Base-by-base conservation (phyloP, 2,888 invertebrate species). In the Drosophila nr. fundita region DNA sequence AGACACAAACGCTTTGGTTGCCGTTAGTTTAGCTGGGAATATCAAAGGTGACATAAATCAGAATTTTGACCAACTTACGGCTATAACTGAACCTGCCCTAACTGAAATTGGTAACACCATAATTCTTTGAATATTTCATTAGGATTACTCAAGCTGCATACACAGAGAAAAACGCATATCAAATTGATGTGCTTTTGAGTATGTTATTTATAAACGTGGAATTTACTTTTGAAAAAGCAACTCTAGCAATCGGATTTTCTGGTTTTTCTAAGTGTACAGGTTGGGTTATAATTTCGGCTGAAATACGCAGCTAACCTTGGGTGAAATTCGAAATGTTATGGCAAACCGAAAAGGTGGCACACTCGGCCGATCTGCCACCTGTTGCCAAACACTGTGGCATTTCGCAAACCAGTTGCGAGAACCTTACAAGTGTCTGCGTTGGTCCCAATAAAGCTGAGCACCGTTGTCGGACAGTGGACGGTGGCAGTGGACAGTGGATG, bases 371-470 rank as follows among this genome's bases (percentile, higher is more conserved):
- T 21, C 32, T 36, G n/a, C 53, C 77, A 78, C 80, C 76, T 78
- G 80, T 68, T 78, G 69, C 65, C 74, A 73, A 68, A 78, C 50
- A 62, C 50, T 65, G 69, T 69, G 49, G 63, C 70, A 53, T 55
- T 55, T 55, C 13, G 49, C 55, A 78, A 77, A 78, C 74, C 74
- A 62, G 78, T 80, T 80, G 80, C 21, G 49, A 76, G 76, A 76
- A 76, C 76, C 60, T 76, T 76, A 60, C 76, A 66, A 75, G 54
- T 70, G 62, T 58, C 58, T 53, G 49, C 34, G 45, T 32, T 71
- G 70, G 64, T 74, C 74, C 65, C 65, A 76, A 75, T 75, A 75
- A 75, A 65, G 54, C 66, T 36, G 63, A 61, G 38, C 69, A 75
- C 40, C 76, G 64, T 64, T 75, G 60, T 45, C 21, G 45, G 42